phyloP scores from a whole-genome alignment of 2,113 vertebrate genomes.

The Thunnus thynnus region DNA sequence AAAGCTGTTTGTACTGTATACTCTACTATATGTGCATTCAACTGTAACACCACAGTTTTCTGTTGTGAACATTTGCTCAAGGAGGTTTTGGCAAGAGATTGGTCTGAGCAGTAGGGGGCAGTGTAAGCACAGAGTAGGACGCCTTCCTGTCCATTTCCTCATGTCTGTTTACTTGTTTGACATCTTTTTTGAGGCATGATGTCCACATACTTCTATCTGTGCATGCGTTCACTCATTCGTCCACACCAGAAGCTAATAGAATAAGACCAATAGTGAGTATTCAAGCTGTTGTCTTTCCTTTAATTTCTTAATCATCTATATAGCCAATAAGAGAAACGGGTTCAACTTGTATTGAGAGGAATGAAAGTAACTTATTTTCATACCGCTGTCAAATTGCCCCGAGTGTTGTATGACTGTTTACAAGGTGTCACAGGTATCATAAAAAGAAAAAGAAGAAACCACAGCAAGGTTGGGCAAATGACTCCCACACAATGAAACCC shows the following conservation, averaged over 20 bases:
- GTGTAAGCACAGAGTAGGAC: slow-evolving; percentile 50
- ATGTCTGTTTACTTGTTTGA: neutral
- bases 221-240: neutral
- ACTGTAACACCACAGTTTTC: neutral
- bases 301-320: neutral
- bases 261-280: neutral
- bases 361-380: neutral
- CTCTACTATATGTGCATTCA: neutral
- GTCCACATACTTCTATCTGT: neutral
- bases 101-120: slow-evolving; percentile 78
- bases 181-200: neutral
- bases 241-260: neutral
- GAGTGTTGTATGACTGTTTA: slow-evolving; percentile 23
- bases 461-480: slow-evolving; percentile 49
- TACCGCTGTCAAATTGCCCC: neutral
- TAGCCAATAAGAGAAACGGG: neutral
- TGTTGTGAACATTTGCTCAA: neutral
- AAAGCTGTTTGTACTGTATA: neutral
- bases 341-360: neutral
- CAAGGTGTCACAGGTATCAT: slow-evolving; percentile 6
- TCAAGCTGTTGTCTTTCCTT: neutral
- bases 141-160: slow-evolving; percentile 36
- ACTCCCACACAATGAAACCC: slow-evolving; percentile 76
- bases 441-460: slow-evolving; percentile 26
- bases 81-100: neutral